These are phyloP conservation scores for Ceratitis capitata DNA, from an alignment of 1,140 invertebrate species.

Conservation along the genomic window DNA sequence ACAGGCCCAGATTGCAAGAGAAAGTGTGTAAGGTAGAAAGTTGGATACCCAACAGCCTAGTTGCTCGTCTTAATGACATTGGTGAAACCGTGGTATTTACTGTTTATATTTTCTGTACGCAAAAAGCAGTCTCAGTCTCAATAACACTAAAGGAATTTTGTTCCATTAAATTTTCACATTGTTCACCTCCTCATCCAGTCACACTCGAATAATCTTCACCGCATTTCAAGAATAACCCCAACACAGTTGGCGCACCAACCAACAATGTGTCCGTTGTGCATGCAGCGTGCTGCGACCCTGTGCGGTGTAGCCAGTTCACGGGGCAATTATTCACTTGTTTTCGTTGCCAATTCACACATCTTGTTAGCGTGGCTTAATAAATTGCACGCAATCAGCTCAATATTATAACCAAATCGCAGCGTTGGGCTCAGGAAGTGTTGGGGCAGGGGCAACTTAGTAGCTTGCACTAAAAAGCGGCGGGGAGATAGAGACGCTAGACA, in stretches of 20 bases:
- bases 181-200: neutral
- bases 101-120: too few species aligned
- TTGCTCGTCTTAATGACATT: too few species aligned
- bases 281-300: neutral
- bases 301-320: slow-evolving; percentile 22
- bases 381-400: slow-evolving; percentile 63
- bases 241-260: neutral
- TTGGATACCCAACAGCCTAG: too few species aligned
- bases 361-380: slow-evolving; percentile 65
- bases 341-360: slow-evolving; percentile 57
- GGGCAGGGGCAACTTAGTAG: neutral
- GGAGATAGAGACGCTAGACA: neutral
- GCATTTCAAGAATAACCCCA: neutral
- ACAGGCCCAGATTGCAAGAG: too few species aligned
- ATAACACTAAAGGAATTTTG: neutral
- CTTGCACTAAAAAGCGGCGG: neutral
- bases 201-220: neutral
- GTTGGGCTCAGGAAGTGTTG: neutral
- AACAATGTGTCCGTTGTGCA: neutral
- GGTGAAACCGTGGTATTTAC: too few species aligned
- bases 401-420: neutral
- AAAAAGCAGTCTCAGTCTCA: neutral
- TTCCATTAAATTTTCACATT: too few species aligned
- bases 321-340: slow-evolving; percentile 40
- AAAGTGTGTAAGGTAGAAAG: too few species aligned